A percentile compares a stretch with the other conserved stretches of the same genome.
phyloP scores from a whole-genome alignment of 2,797 vertebrate genomes.

The Scomberomorus guttatus region DNA sequence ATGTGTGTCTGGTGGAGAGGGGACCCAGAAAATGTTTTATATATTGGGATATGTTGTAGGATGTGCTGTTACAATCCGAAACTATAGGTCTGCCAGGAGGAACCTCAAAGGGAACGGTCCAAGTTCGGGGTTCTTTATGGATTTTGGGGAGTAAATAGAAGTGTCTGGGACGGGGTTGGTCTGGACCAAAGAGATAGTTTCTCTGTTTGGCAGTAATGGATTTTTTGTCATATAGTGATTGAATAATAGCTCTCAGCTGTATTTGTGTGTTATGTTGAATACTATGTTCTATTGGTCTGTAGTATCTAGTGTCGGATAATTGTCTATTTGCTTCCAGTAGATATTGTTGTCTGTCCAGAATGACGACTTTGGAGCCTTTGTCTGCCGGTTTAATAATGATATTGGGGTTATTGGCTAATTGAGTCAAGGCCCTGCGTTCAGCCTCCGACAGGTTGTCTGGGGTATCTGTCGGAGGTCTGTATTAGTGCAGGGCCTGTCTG shows the following conservation, averaged over 20 bases:
- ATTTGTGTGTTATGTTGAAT: too few species aligned
- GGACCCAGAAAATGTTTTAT: background rate
- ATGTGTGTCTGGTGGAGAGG: background rate
- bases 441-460: too few species aligned
- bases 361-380: background rate
- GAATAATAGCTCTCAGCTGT: too few species aligned
- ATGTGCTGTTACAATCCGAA: background rate
- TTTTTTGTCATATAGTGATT: background rate
- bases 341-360: too few species aligned
- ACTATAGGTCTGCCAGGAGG: background rate
- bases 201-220: background rate
- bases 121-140: background rate
- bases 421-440: too few species aligned
- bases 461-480: too few species aligned
- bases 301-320: too few species aligned
- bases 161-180: too few species aligned
- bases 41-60: background rate
- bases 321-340: too few species aligned
- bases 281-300: too few species aligned
- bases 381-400: conserved; percentile 16
- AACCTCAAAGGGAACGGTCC: background rate
- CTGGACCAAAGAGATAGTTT: background rate
- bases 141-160: too few species aligned
- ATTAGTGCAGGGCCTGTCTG: too few species aligned
- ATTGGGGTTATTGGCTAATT: background rate